Conservation (phyloP, 2,888 invertebrate species). For the Drosophila birchii region DNA sequence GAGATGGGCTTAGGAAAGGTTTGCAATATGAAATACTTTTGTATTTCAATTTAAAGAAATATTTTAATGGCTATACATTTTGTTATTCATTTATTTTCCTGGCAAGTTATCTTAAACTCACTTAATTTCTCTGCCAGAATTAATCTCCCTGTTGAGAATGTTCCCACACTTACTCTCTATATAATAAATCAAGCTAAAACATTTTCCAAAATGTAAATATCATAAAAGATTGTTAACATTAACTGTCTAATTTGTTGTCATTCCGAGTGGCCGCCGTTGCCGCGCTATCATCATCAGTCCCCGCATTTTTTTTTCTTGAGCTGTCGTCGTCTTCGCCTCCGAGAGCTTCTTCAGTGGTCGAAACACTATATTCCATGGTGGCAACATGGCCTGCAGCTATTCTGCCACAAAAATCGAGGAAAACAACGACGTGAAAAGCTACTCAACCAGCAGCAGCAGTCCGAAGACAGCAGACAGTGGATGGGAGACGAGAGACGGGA, state of each 20-base stretch:
- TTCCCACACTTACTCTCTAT: conserved; percentile 23
- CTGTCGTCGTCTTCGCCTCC: conserved; percentile 43
- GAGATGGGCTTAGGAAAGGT: not conserved
- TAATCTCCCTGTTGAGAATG: conserved; percentile 5
- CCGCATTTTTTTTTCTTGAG: conserved; percentile 32
- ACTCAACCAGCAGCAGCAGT: conserved; percentile 37
- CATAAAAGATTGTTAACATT: conserved; percentile 78
- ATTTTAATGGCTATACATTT: not conserved
- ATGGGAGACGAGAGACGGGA: conserved; percentile 5
- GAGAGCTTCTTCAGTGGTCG: conserved; percentile 72
- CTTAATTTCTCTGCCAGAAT: not conserved
- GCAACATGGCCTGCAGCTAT: conserved; percentile 61
- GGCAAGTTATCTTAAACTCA: no score
- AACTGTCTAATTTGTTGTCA: conserved; percentile 80
- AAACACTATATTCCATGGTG: conserved; percentile 41
- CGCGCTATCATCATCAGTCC: conserved; percentile 43
- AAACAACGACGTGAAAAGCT: conserved; percentile 40
- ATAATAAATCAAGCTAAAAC: conserved; percentile 58
- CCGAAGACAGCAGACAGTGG: conserved; percentile 2
- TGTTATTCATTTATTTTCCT: not conserved
- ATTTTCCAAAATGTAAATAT: conserved; percentile 73
- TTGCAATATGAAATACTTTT: not conserved
- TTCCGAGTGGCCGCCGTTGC: conserved; percentile 48
- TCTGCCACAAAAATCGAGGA: conserved; percentile 40
- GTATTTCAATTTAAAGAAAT: not conserved